Percentiles rank a stretch among this genome's conserved stretches.
These are phyloP conservation scores for Pagetopsis macropterus DNA, from an alignment of 2,797 vertebrate genomes.

Conservation along the genomic window DNA sequence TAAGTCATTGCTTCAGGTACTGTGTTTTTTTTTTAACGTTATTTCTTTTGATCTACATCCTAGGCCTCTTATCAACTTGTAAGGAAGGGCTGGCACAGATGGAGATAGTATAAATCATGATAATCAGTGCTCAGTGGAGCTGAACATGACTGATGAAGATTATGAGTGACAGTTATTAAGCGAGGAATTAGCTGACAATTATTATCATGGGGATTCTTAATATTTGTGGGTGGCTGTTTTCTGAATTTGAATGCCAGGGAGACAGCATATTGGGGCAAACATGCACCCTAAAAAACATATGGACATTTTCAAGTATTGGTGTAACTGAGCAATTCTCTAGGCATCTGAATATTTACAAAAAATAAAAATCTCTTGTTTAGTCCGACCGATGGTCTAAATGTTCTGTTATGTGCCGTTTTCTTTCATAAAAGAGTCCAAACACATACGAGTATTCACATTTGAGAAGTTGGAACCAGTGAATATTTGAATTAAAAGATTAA, in stretches of 20 bases:
- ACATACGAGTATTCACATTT: not conserved
- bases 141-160: conserved; percentile 44
- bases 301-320: not conserved
- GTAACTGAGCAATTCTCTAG: not conserved
- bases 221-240: conserved; percentile 26
- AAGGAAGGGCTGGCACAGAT: conserved; percentile 55
- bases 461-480: not conserved
- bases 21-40: not conserved
- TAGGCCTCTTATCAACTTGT: conserved; percentile 26
- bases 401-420: not conserved
- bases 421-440: not conserved
- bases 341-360: not conserved
- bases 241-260: conserved; percentile 23
- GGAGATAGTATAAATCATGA: conserved; percentile 58
- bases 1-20: conserved; percentile 30
- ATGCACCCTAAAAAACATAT: conserved; percentile 8
- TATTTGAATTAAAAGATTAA: not conserved
- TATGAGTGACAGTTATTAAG: conserved; percentile 40
- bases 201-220: conserved; percentile 22
- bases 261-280: not conserved
- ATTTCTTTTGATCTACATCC: conserved; percentile 32
- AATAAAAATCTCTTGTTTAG: not conserved
- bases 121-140: conserved; percentile 52
- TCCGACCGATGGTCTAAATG: not conserved
- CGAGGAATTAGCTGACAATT: conserved; percentile 35